These are phyloP conservation scores for Epinephelus coioides DNA, from an alignment of 2,797 vertebrate species.

Conservation along the genomic window DNA sequence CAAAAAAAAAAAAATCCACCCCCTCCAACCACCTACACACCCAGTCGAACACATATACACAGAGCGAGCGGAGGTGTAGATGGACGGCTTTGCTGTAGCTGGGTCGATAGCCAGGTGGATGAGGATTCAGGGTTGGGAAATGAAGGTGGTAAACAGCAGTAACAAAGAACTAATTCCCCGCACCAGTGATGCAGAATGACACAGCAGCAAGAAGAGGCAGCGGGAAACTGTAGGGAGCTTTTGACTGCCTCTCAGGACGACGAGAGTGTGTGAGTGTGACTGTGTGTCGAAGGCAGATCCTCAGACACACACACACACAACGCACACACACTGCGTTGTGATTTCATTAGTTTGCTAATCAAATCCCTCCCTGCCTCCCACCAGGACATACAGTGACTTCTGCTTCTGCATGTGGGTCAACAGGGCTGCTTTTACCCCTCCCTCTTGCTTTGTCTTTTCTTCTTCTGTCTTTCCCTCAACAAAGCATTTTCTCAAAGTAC, in stretches of 20 bases:
- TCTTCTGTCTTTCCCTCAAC: not conserved
- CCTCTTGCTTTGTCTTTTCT: not conserved
- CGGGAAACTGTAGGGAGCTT: constrained; percentile 44
- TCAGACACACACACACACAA: constrained; percentile 30
- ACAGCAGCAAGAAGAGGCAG: constrained; percentile 40
- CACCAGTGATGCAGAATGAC: constrained; percentile 73
- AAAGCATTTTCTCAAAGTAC: not conserved
- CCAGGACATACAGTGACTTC: constrained; percentile 39
- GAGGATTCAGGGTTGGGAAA: constrained; percentile 55
- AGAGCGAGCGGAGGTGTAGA: constrained; percentile 46
- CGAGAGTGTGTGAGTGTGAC: constrained; percentile 25
- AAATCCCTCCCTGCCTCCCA: constrained; percentile 56
- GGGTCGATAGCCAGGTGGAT: constrained; percentile 64
- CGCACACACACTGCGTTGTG: constrained; percentile 30
- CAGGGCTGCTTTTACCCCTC: constrained; percentile 13
- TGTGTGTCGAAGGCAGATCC: constrained; percentile 37
- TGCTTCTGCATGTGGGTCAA: constrained; percentile 50
- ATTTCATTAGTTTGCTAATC: constrained; percentile 76
- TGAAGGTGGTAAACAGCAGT: constrained; percentile 51
- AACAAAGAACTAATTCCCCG: constrained; percentile 67
- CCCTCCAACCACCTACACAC: constrained; percentile 46
- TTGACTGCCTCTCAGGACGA: constrained; percentile 44
- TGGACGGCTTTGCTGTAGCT: constrained; percentile 40
- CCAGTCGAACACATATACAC: constrained; percentile 34
- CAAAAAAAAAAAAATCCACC: constrained; percentile 5